Conservation (phyloP, 1,140 invertebrate genomes). For the Aphelenchoides besseyi region DNA sequence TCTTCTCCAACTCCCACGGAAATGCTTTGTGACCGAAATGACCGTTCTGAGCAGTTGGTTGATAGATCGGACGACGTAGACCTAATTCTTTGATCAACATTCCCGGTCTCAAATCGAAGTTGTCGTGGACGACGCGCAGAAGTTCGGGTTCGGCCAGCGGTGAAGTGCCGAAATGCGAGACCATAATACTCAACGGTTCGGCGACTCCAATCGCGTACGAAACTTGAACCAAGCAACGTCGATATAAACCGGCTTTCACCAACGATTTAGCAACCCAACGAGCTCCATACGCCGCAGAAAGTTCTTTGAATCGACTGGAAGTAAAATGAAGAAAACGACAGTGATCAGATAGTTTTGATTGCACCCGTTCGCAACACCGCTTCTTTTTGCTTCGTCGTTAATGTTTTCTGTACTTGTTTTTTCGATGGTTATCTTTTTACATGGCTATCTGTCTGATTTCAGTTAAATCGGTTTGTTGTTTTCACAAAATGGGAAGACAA, state of each 20-base stretch:
- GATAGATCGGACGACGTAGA: constrained; percentile 89
- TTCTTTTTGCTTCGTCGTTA: too few relatives aligned
- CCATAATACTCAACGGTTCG: constrained; percentile 90
- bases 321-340: too few relatives aligned
- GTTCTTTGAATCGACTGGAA: too few relatives aligned
- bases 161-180: constrained; percentile 94
- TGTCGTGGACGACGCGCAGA: constrained; percentile 83
- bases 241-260: constrained; percentile 82
- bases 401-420: too few relatives aligned
- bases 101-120: constrained; percentile 97
- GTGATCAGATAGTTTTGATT: too few relatives aligned
- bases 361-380: too few relatives aligned
- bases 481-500: too few relatives aligned
- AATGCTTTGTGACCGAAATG: too few relatives aligned
- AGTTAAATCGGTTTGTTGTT: too few relatives aligned
- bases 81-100: constrained; percentile 94
- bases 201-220: constrained; percentile 94
- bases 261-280: constrained; percentile 87
- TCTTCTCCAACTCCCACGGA: too few relatives aligned
- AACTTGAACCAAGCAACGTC: constrained; percentile 82
- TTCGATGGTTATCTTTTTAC: too few relatives aligned
- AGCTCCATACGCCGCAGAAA: constrained; percentile 90
- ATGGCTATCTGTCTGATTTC: too few relatives aligned
- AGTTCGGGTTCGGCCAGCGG: constrained; percentile 82
- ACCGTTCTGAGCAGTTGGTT: constrained; percentile 92